Evolutionary conservation across 2,113 vertebrate species (phyloP).

Genomic region (Trematocara variabile): DNA sequence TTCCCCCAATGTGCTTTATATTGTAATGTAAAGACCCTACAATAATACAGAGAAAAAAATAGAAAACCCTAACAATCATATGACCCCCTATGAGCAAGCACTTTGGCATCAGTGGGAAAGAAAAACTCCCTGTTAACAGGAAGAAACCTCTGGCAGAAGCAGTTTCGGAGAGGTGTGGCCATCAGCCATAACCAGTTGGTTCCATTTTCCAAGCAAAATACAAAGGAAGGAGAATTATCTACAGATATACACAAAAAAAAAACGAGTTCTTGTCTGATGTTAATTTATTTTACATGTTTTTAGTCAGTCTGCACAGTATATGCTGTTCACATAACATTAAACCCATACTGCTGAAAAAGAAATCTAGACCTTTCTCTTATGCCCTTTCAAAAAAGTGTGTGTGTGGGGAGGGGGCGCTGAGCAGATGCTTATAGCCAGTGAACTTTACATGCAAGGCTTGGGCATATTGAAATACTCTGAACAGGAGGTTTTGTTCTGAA

Average conservation of each 20-base stretch:
- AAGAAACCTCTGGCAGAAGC: neutral
- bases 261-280: neutral
- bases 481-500: constrained; percentile 63
- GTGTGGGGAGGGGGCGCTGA: neutral
- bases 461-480: constrained; percentile 64
- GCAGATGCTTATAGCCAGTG: constrained; percentile 33
- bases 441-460: constrained; percentile 53
- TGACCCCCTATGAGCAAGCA: neutral
- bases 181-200: neutral
- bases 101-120: neutral
- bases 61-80: neutral
- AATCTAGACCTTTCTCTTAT: neutral
- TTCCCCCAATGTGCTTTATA: neutral
- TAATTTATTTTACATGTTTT: neutral
- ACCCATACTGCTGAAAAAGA: neutral
- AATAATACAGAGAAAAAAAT: no score
- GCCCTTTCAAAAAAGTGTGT: neutral
- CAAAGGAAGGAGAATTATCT: neutral
- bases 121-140: neutral
- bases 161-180: neutral
- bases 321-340: neutral
- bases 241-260: neutral
- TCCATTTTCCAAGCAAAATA: neutral
- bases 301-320: neutral
- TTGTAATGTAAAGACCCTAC: neutral